These are phyloP conservation scores for Agonopterix subpropinquella DNA, from an alignment of 2,888 invertebrate species.

Conservation along the genomic window DNA sequence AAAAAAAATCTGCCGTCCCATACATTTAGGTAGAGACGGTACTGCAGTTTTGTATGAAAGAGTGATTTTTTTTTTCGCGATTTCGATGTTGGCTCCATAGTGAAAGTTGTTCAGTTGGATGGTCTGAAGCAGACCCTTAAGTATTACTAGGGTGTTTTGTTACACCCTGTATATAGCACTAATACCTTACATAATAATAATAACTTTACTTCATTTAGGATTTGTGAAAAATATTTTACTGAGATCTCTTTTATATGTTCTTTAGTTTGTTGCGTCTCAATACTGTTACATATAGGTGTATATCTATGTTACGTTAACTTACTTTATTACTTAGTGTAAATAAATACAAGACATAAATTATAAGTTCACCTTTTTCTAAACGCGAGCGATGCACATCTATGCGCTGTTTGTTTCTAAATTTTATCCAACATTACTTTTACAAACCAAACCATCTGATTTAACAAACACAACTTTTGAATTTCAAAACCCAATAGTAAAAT, in stretches of 20 bases:
- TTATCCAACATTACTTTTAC: background rate
- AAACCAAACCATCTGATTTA: background rate
- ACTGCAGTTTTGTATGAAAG: too few species aligned
- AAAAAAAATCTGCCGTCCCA: too few species aligned
- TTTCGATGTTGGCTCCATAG: too few species aligned
- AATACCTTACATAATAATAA: constrained; percentile 45
- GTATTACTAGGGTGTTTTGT: too few species aligned
- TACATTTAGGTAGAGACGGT: too few species aligned
- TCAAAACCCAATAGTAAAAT: background rate
- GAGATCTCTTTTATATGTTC: constrained; percentile 55
- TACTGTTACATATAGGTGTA: constrained; percentile 44
- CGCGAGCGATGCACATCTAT: constrained; percentile 54
- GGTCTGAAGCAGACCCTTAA: too few species aligned
- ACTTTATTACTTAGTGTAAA: constrained; percentile 25
- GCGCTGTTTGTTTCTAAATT: constrained; percentile 49
- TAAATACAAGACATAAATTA: constrained; percentile 63
- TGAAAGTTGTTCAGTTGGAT: too few species aligned
- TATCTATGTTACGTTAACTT: constrained; percentile 25
- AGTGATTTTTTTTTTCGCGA: too few species aligned
- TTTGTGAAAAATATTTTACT: constrained; percentile 56
- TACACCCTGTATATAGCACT: too few species aligned
- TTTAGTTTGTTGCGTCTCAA: constrained; percentile 59
- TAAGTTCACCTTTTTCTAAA: constrained; percentile 63
- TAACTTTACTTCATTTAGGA: constrained; percentile 28
- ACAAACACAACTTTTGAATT: background rate